Evolutionary conservation across 2,113 vertebrate genomes (phyloP).

Genomic region (Leptosomus discolor): DNA sequence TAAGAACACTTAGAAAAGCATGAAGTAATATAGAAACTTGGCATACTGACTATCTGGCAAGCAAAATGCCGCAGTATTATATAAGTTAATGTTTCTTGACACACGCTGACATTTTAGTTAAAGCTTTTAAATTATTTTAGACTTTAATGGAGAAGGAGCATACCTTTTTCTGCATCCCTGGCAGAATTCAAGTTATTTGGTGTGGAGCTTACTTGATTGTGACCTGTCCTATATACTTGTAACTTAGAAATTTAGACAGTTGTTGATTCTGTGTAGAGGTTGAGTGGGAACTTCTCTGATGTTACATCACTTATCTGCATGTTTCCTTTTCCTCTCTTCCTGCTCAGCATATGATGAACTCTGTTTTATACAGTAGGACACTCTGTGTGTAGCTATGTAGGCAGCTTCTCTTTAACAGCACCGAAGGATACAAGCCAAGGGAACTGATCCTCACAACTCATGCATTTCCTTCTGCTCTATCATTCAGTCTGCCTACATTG

Average conservation of each 20-base stretch:
- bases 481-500: neutral
- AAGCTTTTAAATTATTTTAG: slow-evolving; percentile 29
- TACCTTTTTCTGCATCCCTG: neutral
- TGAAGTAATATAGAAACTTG: slow-evolving; percentile 32
- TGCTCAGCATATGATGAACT: neutral
- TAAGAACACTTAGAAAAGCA: slow-evolving; percentile 36
- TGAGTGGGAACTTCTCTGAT: neutral
- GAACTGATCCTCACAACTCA: neutral
- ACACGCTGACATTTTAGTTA: slow-evolving; percentile 1
- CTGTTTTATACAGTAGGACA: neutral
- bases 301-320: neutral
- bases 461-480: neutral
- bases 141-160: neutral
- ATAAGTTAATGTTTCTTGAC: slow-evolving; percentile 43
- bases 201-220: neutral
- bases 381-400: neutral
- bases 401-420: neutral
- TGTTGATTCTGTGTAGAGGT: neutral
- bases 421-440: neutral
- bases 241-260: neutral
- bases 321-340: neutral
- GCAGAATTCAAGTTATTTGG: neutral
- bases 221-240: neutral
- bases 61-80: neutral
- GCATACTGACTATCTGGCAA: slow-evolving; percentile 18